Percentiles rank a stretch among this genome's conserved stretches.
phyloP scores from a whole-genome alignment of 2,797 vertebrate genomes.

The Halcyon smyrnensis region DNA sequence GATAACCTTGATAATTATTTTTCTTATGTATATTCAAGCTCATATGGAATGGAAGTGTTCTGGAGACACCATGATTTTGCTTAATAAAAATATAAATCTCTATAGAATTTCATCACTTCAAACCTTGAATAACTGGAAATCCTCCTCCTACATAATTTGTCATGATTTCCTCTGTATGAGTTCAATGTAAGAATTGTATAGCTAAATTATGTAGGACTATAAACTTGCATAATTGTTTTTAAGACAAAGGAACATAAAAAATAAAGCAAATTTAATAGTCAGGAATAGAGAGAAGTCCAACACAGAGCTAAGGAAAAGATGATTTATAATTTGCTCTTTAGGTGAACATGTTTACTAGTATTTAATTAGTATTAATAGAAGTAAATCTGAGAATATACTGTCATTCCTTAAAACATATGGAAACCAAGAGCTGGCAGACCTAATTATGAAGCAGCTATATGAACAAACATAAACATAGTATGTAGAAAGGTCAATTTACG shows the following conservation, averaged over 20 bases:
- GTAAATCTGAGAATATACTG: not conserved
- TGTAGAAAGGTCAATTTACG: not conserved
- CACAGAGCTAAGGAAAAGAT: not conserved
- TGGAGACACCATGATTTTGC: not conserved
- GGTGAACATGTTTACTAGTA: conserved; percentile 3
- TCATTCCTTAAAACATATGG: not conserved
- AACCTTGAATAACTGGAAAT: conserved; percentile 38
- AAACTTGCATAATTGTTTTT: conserved; percentile 17
- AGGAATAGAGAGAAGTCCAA: not conserved
- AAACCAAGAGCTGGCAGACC: not conserved
- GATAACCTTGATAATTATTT: not conserved
- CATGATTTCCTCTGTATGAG: not conserved
- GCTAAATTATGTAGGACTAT: conserved; percentile 39
- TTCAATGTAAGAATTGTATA: not conserved
- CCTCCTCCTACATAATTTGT: conserved; percentile 48
- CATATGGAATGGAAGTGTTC: not conserved
- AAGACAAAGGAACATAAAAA: conserved; percentile 20
- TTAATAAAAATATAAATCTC: conserved; percentile 34
- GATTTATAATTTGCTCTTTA: not conserved
- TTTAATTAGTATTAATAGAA: not conserved
- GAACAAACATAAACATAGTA: not conserved
- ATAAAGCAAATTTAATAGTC: not conserved
- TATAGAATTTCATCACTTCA: not conserved
- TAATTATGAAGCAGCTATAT: not conserved
- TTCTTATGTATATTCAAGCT: not conserved